Evolutionary conservation across 2,113 vertebrate genomes (phyloP), one percentile per base, ranked within the genome.

Genomic region (Melanocharis versteri): DNA sequence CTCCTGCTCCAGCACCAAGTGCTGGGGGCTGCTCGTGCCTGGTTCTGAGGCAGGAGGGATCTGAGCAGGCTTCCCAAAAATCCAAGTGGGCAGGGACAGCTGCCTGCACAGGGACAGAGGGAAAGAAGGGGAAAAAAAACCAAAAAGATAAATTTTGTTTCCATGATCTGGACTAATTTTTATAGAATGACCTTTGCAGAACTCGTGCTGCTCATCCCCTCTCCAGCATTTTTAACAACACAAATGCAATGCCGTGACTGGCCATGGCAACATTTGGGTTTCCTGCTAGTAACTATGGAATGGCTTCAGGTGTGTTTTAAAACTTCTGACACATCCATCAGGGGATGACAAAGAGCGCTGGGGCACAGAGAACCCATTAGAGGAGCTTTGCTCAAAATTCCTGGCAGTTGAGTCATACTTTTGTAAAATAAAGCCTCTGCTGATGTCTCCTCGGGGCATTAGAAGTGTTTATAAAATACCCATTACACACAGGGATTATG

Each of bases 311-410:
- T 31, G 37, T 6, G 16, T 13, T 69, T 79, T 11, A 39, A 35
- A 51, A 86, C n/a, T 84, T 79, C 8, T 39, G 62, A 57, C 68
- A 20, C 15, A 9, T 85, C 73, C 47, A 19, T 76, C 80, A 83
- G 84, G 33, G 27, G 12, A 31, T 30, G 65, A 53, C 64, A 53
- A 69, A 73, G 83, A 35, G 71, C 80, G 83, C 91, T 42, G 61
- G 39, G 87, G 64, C 68, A 14, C 65, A 42, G 24, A 66, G 65
- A 73, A 37, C 80, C 57, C 89, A 17, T 23, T 35, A 28, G 71
- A 79, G 79, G 53, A 95, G 90, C 76, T 90, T 69, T 31, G 51
- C 80, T 72, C 35, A 33, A 56, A 79, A 94, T 77, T 83, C 87
- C 86, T 73, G 53, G 72, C 71, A 19, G 45, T 28, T 73, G 76